A percentile compares a stretch with the other conserved stretches of the same genome.
Conservation (phyloP, 2,113 vertebrate genomes). For the Petrocephalus zakoni region DNA sequence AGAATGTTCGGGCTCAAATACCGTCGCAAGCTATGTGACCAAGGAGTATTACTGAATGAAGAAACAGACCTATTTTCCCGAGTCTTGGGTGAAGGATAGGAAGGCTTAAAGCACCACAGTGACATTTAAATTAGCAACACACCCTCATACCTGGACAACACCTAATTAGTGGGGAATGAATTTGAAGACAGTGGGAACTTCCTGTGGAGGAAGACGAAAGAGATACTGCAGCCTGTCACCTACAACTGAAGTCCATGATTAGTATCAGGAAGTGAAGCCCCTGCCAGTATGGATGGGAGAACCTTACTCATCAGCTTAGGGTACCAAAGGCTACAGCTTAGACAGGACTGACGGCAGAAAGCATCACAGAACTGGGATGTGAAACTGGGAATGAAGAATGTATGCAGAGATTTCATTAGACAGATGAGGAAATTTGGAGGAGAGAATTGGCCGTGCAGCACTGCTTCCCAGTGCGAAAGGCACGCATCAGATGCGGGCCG, state of each 20-base stretch:
- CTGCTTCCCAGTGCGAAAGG: neutral
- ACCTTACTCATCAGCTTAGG: neutral
- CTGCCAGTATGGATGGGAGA: neutral
- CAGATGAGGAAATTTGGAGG: neutral
- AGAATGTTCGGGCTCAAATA: neutral
- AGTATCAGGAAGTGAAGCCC: neutral
- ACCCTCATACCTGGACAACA: neutral
- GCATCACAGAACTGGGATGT: neutral
- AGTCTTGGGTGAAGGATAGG: neutral
- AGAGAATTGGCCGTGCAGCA: neutral
- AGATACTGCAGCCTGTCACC: neutral
- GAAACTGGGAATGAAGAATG: neutral
- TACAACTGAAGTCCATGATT: neutral
- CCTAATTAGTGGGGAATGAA: constrained; percentile 10
- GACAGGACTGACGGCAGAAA: neutral
- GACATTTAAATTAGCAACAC: constrained; percentile 18
- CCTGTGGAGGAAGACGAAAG: neutral
- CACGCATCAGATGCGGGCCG: neutral
- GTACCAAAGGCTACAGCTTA: neutral
- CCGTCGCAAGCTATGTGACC: neutral
- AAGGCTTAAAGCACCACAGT: neutral
- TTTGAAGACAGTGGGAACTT: neutral
- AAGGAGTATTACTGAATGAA: neutral
- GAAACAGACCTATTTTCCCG: neutral
- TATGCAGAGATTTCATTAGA: neutral